These are phyloP conservation scores for Folsomia manolachei DNA, from an alignment of 2,888 invertebrate species.

Conservation along the genomic window DNA sequence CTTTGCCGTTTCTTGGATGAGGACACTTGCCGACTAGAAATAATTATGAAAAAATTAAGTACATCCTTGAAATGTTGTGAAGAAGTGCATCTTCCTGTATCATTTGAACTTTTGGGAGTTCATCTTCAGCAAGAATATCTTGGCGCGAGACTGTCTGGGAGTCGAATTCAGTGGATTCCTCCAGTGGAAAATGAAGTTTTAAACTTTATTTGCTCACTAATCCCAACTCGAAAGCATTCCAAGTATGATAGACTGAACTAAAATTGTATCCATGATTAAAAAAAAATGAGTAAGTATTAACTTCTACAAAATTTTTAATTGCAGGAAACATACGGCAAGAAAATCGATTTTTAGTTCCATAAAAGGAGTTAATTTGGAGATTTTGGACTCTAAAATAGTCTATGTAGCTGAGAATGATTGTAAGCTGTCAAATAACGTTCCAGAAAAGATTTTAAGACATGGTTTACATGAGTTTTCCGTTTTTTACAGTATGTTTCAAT, in stretches of 20 bases:
- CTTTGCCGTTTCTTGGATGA: slow-evolving; percentile 41
- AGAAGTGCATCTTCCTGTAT: slow-evolving; percentile 39
- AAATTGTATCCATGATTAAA: too few species aligned
- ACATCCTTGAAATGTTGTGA: slow-evolving; percentile 43
- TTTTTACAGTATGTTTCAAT: slow-evolving; percentile 46
- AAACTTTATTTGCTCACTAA: neutral
- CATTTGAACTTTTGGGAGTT: slow-evolving; percentile 45
- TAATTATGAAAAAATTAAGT: slow-evolving; percentile 43
- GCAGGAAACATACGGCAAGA: neutral
- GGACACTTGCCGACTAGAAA: slow-evolving; percentile 44
- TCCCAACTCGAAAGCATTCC: neutral
- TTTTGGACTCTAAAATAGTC: slow-evolving; percentile 47
- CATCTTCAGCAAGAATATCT: slow-evolving; percentile 45
- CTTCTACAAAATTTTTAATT: too few species aligned
- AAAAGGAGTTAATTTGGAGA: slow-evolving; percentile 47
- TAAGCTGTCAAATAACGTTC: slow-evolving; percentile 35
- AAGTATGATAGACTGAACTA: too few species aligned
- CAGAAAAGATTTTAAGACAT: too few species aligned
- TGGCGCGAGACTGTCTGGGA: slow-evolving; percentile 47
- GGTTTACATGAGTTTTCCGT: neutral
- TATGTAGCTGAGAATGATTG: slow-evolving; percentile 47
- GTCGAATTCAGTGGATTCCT: slow-evolving; percentile 48
- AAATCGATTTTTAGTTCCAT: slow-evolving; percentile 24
- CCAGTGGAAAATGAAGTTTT: slow-evolving; percentile 29
- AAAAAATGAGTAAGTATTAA: too few species aligned